Evolutionary conservation across 1,140 invertebrate species (phyloP), one percentile per base, ranked within the genome.

Genomic region (Adoxophyes honmai): DNA sequence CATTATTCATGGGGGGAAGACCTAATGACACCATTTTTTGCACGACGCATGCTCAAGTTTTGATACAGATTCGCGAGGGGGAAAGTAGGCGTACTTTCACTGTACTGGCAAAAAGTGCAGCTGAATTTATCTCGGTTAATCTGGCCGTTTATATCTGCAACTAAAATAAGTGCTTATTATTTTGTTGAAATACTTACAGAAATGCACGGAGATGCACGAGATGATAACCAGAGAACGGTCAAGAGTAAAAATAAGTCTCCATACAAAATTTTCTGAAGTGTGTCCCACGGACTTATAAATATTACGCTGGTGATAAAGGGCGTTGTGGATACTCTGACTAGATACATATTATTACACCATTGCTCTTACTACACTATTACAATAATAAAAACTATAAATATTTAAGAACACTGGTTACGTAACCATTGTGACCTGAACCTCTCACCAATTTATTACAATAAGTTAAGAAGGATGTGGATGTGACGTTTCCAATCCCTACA

Each of bases 1-100:
- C 52, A 59, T 62, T 73, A 71, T 74, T 70, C 60, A 70, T 70
- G 60, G 55, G 48, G 48, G 63, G 64, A 75, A 76, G 73, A 76
- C 75, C 78, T 67, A 81, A 73, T 81, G 70, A 74, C 80, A 76
- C 59, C 75, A 73, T 86, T 80, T 78, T 84, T 83, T 73, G 63
- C 39, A 33, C 60, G 21, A 35, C 44, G 54, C 67, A 70, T 63
- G 66, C 66, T 59, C 67, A 73, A 67, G 58, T 67, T 66, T 69
- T 78, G 78, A 74, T 83, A 83, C 78, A 75, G 67, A 79, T 81
- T 78, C 67, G 64, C 67, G 59, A 42, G 59, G 56, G 61, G 66
- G 60, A 75, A 75, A 75, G 68, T 70, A 67, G 53, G 59, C 37
- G 61, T 52, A 65, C 71, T 74, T 71, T 74, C 71, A 63, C 71